These are phyloP conservation scores for Bucorvus abyssinicus DNA, from an alignment of 2,797 vertebrate species.

Conservation along the genomic window DNA sequence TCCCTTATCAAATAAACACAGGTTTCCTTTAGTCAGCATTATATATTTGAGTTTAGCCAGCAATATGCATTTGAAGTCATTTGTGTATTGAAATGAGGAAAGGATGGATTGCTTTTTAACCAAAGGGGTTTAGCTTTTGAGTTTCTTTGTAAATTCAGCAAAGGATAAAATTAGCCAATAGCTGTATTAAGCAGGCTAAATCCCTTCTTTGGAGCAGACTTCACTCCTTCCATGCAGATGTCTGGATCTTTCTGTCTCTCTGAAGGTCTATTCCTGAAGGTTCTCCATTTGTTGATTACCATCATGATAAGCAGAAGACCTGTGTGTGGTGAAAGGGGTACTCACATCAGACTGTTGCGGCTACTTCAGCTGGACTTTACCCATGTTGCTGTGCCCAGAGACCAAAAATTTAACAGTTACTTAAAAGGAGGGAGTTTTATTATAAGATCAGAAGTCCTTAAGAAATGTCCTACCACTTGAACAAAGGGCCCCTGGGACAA, in stretches of 20 bases:
- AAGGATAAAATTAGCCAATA: neutral
- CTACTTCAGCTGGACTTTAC: neutral
- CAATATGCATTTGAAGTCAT: neutral
- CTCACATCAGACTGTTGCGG: neutral
- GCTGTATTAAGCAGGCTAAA: neutral
- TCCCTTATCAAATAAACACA: neutral
- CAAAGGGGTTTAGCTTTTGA: neutral
- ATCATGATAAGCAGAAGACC: neutral
- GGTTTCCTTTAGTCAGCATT: neutral
- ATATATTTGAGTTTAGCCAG: neutral
- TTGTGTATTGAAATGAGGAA: neutral
- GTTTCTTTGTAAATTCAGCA: neutral
- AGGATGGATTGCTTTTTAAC: neutral
- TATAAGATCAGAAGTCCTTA: neutral
- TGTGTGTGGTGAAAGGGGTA: neutral
- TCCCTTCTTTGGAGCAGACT: neutral
- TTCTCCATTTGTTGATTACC: neutral
- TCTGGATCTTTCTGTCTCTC: neutral
- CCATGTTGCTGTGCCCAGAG: neutral
- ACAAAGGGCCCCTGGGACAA: neutral
- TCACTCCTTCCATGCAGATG: neutral
- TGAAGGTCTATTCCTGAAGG: neutral
- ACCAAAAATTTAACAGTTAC: neutral
- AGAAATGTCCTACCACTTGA: neutral
- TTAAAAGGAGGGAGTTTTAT: neutral